Evolutionary conservation across 2,888 invertebrate genomes (phyloP).

Genomic region (Trissoscelio sp.): DNA sequence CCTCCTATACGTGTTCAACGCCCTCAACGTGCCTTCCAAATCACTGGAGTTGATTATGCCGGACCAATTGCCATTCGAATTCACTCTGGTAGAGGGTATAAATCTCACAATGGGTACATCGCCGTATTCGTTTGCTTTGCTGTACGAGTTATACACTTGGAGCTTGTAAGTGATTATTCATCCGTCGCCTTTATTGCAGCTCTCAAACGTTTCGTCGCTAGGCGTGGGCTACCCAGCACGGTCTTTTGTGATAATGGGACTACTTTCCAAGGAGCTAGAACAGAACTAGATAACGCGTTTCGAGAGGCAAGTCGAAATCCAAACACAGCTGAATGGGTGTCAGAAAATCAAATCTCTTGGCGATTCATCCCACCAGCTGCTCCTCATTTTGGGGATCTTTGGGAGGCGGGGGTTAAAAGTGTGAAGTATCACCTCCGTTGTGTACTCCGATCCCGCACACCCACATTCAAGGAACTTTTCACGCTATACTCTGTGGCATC

Average conservation of each 20-base stretch:
- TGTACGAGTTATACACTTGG: conserved; percentile 71
- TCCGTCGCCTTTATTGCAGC: neutral
- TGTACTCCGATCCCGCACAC: conserved; percentile 25
- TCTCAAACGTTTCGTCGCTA: conserved; percentile 10
- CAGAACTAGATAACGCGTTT: no score
- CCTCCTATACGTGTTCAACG: conserved; percentile 33
- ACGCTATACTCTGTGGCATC: conserved; percentile 52
- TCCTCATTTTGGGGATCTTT: neutral
- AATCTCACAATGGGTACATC: conserved; percentile 57
- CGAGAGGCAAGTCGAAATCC: no score
- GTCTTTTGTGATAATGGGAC: neutral
- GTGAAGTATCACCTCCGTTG: conserved; percentile 69
- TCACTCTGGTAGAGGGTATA: conserved; percentile 50
- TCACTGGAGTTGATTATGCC: conserved; percentile 70
- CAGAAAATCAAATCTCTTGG: no score
- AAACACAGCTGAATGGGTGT: no score
- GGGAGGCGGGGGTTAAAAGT: no score
- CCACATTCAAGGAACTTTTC: conserved; percentile 69
- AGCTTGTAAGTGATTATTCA: conserved; percentile 8
- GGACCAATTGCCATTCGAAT: conserved; percentile 54
- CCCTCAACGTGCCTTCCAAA: conserved; percentile 18
- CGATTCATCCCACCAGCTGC: no score
- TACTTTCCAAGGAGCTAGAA: neutral
- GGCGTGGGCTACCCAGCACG: neutral
- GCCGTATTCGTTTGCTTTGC: conserved; percentile 72